phyloP scores from a whole-genome alignment of 2,797 vertebrate genomes.

The Astyanax mexicanus region DNA sequence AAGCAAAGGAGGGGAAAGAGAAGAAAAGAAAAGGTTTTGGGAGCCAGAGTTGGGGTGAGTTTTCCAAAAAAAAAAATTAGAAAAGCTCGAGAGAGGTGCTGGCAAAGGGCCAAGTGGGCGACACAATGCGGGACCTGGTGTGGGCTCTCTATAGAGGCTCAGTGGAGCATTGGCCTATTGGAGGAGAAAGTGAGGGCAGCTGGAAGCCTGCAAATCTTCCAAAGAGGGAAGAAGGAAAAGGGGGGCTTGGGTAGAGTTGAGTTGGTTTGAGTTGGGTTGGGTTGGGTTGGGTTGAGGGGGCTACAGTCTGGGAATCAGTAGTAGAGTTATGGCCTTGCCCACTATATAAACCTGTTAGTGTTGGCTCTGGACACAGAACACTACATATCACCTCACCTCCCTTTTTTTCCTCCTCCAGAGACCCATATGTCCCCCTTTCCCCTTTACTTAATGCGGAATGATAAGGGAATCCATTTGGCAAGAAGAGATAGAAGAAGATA shows the following conservation, averaged over 20 bases:
- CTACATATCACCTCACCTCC: slow-evolving; percentile 9
- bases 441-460: neutral
- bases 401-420: neutral
- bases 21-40: slow-evolving; percentile 69
- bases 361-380: slow-evolving; percentile 16
- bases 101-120: slow-evolving; percentile 68
- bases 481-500: no score
- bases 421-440: neutral
- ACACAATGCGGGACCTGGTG: slow-evolving; percentile 73
- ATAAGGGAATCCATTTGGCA: slow-evolving; percentile 2
- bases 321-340: neutral
- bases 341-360: slow-evolving; percentile 20
- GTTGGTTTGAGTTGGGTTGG: no score
- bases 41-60: slow-evolving; percentile 71
- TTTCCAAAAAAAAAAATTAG: slow-evolving; percentile 70
- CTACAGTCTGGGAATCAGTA: slow-evolving; percentile 24
- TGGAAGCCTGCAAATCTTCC: slow-evolving; percentile 52
- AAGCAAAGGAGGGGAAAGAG: slow-evolving; percentile 57
- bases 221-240: slow-evolving; percentile 27
- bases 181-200: slow-evolving; percentile 61
- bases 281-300: neutral
- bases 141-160: slow-evolving; percentile 71
- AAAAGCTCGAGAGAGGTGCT: slow-evolving; percentile 63
- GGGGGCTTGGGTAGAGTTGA: slow-evolving; percentile 14
- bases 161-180: slow-evolving; percentile 75